Evolutionary conservation across 2,888 invertebrate species (phyloP), one percentile per base, ranked within the genome.

Genomic region (Tenodera sinensis): DNA sequence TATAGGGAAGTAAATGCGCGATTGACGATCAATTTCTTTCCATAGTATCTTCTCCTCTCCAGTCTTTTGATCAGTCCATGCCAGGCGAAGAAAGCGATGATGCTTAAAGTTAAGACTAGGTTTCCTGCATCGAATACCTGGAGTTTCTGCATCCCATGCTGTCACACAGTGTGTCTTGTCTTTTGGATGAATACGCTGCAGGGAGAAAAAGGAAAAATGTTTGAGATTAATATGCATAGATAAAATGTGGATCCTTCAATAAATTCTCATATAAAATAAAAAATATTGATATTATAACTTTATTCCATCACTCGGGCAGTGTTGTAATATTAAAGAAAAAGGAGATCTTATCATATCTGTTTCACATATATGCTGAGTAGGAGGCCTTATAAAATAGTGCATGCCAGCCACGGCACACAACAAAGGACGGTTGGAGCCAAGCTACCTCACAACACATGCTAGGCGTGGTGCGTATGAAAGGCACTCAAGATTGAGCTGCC

Each of bases 21-120:
- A 97, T 6, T 96, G 94, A 92, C 96, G 95, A 93, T 97, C 97
- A 90, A 97, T 97, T 94, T 96, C 96, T 89, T 96, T 94, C 95
- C 97, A 97, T 91, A 96, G 94, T n/a, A 97, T 95, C 91, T 96
- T 95, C 91, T 96, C 96, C 92, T 96, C 95, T 47, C 91, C 92
- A 87, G 90, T 91, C 91, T 91, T 93, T 4, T 92, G 91, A 91
- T 93, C 93, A 15, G 93, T 90, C 93, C 93, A 94, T 1, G 93
- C 90, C 9, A 93, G 92, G 90, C 93, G 93, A 25, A 93, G 90
- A 42, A 93, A 91, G 90, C 92, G 91, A 47, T 92, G 92, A 90
- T 92, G 92, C 28, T 92, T 92, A 1, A 91, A 91, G 81, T 92
- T 87, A 12, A 87, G 86, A 71, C 88, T 88, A 71, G 54, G 84